Evolutionary conservation across 2,888 invertebrate species (phyloP), one percentile per base, ranked within the genome.

Genomic region (Ormyrus thymus): DNA sequence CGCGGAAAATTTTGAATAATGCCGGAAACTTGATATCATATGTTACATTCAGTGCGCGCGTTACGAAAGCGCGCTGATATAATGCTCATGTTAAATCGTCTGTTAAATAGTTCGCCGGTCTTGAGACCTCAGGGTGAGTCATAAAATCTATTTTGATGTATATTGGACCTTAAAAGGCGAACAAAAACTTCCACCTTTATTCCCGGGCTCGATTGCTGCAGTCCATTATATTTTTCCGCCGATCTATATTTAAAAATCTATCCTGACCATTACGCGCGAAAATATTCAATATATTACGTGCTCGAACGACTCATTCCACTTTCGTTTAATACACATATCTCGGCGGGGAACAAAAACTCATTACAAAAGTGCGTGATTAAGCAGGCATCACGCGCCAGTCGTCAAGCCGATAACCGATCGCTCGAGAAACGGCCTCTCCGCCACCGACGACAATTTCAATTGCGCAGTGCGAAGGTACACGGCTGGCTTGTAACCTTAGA

Each of bases 391-490:
- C 29, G 29, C 29, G 29, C 29, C 29, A 29, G 29, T 29, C 29
- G 29, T 29, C 29, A 29, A 29, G 29, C 29, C 80, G 78, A 79
- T 81, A 29, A 81, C 78, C 79, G 71, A 83, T 83, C 81, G 76
- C 75, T 79, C 61, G 72, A 48, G 72, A 48, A 50, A 50, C 74
- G 48, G 50, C 66, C 29, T n/a, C 50, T 68, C 8, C 13, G 43
- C 56, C 70, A 64, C 79, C 81, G 82, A 74, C 58, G 80, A 82
- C 79, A 81, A 81, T 81, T 61, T 79, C 71, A 59, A 79, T 73
- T 66, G 82, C 68, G 76, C 74, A 83, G 81, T 81, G 73, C 29
- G 81, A 82, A 81, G 76, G 58, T 64, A 53, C n/a, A 53, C n/a
- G 15, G 46, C 13, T 7, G 78, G n/a, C 61, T 29, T 29, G 81